These are phyloP conservation scores for Zoanthus gigantus DNA, from an alignment of 92 coral and sea anemone species.

Conservation along the genomic window DNA sequence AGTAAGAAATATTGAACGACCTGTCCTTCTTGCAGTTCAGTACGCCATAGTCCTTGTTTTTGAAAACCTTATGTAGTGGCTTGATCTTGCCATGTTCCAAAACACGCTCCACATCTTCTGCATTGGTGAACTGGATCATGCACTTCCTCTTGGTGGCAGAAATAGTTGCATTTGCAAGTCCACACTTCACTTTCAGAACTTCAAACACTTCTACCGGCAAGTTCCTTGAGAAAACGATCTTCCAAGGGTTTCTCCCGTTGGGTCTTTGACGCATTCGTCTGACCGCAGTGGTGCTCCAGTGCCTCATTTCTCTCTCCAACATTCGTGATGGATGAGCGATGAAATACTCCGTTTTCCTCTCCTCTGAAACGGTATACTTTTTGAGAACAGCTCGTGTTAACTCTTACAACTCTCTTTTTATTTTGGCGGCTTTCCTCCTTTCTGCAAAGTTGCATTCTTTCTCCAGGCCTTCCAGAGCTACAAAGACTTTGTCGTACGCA, in stretches of 20 bases:
- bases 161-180: neutral
- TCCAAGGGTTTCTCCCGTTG: conserved; percentile 42
- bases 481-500: neutral
- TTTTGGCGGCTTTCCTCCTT: neutral
- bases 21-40: conserved; percentile 1
- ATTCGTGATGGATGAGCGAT: conserved; percentile 41
- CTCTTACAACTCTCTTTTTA: neutral
- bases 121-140: conserved; percentile 27
- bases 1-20: neutral
- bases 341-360: conserved; percentile 28
- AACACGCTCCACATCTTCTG: conserved; percentile 3
- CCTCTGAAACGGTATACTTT: conserved; percentile 14
- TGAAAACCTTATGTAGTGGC: conserved; percentile 17
- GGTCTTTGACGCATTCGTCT: conserved; percentile 41
- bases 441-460: conserved; percentile 9
- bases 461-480: neutral
- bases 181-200: conserved; percentile 22
- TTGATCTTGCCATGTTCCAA: neutral
- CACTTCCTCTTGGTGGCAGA: conserved; percentile 1
- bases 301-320: conserved; percentile 35
- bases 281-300: conserved; percentile 16
- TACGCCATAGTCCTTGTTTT: conserved; percentile 9
- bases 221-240: conserved; percentile 32
- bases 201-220: conserved; percentile 52
- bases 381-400: conserved; percentile 13